Conservation (phyloP, 2,113 vertebrate genomes). For the Myxocyprinus asiaticus region DNA sequence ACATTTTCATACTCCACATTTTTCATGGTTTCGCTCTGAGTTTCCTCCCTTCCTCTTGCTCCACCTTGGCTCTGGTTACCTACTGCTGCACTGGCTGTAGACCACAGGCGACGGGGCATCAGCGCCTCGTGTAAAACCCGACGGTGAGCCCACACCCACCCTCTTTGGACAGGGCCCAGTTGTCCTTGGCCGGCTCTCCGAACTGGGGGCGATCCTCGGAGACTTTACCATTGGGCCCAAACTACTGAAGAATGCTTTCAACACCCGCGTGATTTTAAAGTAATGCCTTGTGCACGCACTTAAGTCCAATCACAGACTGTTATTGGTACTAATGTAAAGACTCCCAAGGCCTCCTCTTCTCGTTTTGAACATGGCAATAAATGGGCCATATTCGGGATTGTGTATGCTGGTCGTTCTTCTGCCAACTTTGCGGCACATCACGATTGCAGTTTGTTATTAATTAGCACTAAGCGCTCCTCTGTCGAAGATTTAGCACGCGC, state of each 20-base stretch:
- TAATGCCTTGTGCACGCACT: constrained; percentile 58
- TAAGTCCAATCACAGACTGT: constrained; percentile 61
- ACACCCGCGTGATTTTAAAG: constrained; percentile 61
- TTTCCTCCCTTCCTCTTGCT: constrained; percentile 82
- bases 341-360: constrained; percentile 60
- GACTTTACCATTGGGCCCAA: constrained; percentile 30
- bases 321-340: constrained; percentile 66
- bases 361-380: constrained; percentile 68
- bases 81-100: constrained; percentile 66
- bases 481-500: constrained; percentile 62
- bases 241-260: constrained; percentile 67
- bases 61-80: constrained; percentile 80
- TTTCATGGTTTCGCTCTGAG: constrained; percentile 81
- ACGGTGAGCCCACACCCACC: constrained; percentile 19
- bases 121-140: constrained; percentile 57
- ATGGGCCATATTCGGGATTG: constrained; percentile 46
- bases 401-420: not conserved
- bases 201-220: constrained; percentile 58
- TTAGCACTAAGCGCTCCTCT: constrained; percentile 61
- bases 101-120: constrained; percentile 72
- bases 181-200: constrained; percentile 69
- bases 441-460: constrained; percentile 73
- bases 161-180: constrained; percentile 49
- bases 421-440: constrained; percentile 61
- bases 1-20: constrained; percentile 85